phyloP scores from a whole-genome alignment of 2,888 invertebrate genomes.

The Epirrhoe alternata region DNA sequence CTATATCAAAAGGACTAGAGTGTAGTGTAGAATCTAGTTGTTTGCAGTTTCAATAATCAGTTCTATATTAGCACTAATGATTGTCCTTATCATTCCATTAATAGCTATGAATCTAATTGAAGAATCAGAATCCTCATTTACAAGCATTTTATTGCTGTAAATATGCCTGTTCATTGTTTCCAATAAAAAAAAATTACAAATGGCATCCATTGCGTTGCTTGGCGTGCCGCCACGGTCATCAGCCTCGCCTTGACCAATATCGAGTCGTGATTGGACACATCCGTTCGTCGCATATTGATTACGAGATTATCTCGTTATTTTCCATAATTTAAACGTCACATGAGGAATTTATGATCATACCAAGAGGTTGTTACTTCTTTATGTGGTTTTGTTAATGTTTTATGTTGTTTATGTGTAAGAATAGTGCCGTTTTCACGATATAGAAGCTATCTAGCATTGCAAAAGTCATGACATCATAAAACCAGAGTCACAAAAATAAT shows the following conservation, averaged over 20 bases:
- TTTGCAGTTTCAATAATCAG: not conserved
- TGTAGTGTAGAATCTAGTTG: no score
- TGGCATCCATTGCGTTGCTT: conserved; percentile 67
- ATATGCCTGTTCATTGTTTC: conserved; percentile 60
- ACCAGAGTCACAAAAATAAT: not conserved
- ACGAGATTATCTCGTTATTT: conserved; percentile 57
- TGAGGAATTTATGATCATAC: conserved; percentile 30
- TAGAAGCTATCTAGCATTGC: not conserved
- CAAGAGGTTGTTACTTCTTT: not conserved
- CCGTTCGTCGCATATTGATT: conserved; percentile 67
- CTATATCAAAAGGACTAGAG: no score
- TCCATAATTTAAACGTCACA: conserved; percentile 51
- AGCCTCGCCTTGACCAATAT: conserved; percentile 82
- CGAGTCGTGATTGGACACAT: conserved; percentile 65
- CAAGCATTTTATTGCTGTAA: conserved; percentile 41
- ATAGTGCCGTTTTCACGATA: not conserved
- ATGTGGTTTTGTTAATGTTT: not conserved
- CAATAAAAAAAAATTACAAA: conserved; percentile 75
- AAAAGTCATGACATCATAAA: not conserved
- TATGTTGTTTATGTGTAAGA: not conserved
- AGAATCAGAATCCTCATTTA: conserved; percentile 12
- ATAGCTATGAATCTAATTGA: conserved; percentile 22
- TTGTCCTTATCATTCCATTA: conserved; percentile 6
- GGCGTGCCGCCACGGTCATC: conserved; percentile 78
- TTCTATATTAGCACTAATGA: conserved; percentile 14